phyloP scores from a whole-genome alignment of 2,888 invertebrate genomes.

The Laothoe populi region DNA sequence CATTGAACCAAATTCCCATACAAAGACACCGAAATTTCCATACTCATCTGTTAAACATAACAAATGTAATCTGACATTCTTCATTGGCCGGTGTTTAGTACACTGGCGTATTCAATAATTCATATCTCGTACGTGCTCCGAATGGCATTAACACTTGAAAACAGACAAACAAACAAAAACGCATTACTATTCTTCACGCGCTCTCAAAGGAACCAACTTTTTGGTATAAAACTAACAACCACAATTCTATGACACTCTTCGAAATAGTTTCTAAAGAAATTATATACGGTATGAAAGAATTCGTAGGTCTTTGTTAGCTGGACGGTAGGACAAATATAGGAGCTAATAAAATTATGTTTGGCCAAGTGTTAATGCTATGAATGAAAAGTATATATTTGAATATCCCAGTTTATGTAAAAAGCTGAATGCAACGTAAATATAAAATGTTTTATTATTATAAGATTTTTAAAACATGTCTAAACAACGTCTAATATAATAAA shows the following conservation, averaged over 20 bases:
- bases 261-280: not conserved
- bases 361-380: constrained; percentile 54
- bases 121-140: constrained; percentile 74
- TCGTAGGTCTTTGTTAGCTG: constrained; percentile 38
- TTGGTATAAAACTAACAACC: constrained; percentile 25
- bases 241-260: not conserved
- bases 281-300: constrained; percentile 29
- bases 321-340: constrained; percentile 47
- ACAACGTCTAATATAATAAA: too few relatives aligned
- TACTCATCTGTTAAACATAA: constrained; percentile 28
- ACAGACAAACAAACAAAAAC: constrained; percentile 59
- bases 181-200: constrained; percentile 45
- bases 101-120: constrained; percentile 71
- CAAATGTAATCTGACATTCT: constrained; percentile 46
- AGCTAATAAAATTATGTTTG: constrained; percentile 63
- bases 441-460: not conserved
- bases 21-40: constrained; percentile 21
- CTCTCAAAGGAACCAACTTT: constrained; percentile 34
- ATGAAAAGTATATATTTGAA: constrained; percentile 36
- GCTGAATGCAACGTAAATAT: not conserved
- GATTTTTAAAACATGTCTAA: not conserved
- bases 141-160: constrained; percentile 73
- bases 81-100: constrained; percentile 47
- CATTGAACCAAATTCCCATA: not conserved
- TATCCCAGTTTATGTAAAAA: not conserved